Evolutionary conservation across 2,888 invertebrate species (phyloP), one percentile per base, ranked within the genome.

Genomic region (Synergus gifuensis): DNA sequence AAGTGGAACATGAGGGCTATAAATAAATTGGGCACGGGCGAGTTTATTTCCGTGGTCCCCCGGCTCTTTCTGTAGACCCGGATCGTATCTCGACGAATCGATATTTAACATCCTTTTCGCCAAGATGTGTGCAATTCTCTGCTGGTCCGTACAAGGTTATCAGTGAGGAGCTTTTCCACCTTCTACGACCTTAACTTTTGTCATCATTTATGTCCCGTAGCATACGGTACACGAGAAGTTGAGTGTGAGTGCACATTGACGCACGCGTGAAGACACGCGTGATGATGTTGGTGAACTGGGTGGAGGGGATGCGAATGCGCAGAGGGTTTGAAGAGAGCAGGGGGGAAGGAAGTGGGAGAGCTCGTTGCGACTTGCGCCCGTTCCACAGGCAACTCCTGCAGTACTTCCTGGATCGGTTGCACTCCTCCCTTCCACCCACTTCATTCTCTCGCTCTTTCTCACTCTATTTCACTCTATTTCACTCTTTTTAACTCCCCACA

Each of bases 151-250:
- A 54, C 82, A 84, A 84, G 84, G 84, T 83, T 84, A 84, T 79
- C 78, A 46, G 81, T 81, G 12, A 82, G 82, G 83, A 79, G 84
- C 80, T 73, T 83, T 83, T 84, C 82, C 83, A 80, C 83, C 82
- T 83, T 83, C 82, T 82, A 79, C 84, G 84, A 83, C 84, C 84
- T 84, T 84, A 84, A 84, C 83, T 81, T 81, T 80, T 78, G 64
- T 79, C 69, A 73, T 73, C 69, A 73, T 78, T 73, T 73, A 78
- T 62, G 46, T 36, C 69, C 69, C 76, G 66, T 82, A 84, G 77
- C 76, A 79, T 78, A 80, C 80, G 78, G 81, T 63, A 79, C 83
- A 79, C 81, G 83, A 85, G 84, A 73, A 78, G 66, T 40, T 76
- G 69, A 67, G 78, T 81, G 62, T 76, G 58, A 69, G 78, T 63